Evolutionary conservation across 2,113 vertebrate genomes (phyloP), one percentile per base, ranked within the genome.

Genomic region (Eolophus roseicapilla): DNA sequence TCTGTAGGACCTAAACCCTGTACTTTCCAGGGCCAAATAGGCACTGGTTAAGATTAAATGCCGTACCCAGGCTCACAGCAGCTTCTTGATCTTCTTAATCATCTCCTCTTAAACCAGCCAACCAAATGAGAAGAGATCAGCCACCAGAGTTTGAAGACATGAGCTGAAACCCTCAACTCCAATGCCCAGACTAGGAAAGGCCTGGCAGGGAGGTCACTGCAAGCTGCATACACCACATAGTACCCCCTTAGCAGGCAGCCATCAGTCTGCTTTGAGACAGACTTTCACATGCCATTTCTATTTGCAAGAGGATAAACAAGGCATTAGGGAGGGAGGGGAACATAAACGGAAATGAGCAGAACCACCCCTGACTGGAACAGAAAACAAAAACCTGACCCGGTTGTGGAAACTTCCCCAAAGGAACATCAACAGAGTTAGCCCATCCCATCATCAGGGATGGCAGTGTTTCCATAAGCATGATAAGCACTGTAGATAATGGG

Each of bases 401-500:
- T 7, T 67, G 68, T 46, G 79, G 84, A 92, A 93, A 60, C 73
- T 52, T 43, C 4, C n/a, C 64, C 53, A 75, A 17, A 43, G 49
- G 74, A 79, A 79, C 52, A 75, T 53, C 64, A 86, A 17, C 12
- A 25, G 7, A 31, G 13, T 57, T 8, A 46, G 35, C 43, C 35
- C 13, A 10, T 17, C 9, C 59, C 49, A 47, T 43, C 75, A 60
- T 2, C 46, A 79, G 43, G 55, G 37, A 35, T 5, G 5, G 25
- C 8, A 79, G 9, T 1, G 39, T 93, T 93, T 91, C 86, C 91
- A 53, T 35, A 41, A 63, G 35, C 25, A 17, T 11, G 44, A 10
- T 39, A 59, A 23, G 33, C 1, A 0, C 50, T 49, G 53, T 4
- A 68, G 59, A 41, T 31, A 88, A 74, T 0, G 1, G 1, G 2